A percentile compares a stretch with the other conserved stretches of the same genome.
Conservation (phyloP, 2,113 vertebrate species). For the Etia nguti region DNA sequence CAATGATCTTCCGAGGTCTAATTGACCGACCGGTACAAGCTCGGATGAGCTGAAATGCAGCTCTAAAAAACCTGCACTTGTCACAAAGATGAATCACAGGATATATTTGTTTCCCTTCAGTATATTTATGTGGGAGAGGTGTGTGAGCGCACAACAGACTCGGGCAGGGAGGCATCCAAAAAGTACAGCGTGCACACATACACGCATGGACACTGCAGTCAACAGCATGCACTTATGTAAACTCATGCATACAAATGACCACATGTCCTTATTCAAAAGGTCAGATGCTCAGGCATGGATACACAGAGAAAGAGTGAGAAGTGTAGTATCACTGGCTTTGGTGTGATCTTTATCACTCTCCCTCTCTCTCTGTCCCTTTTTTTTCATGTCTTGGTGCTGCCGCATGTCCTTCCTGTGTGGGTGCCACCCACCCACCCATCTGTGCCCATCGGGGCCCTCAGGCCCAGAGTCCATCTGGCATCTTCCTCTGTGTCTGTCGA, state of each 20-base stretch:
- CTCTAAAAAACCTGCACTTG: neutral
- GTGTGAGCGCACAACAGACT: neutral
- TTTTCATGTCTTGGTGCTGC: slow-evolving; percentile 8
- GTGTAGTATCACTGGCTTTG: slow-evolving; percentile 13
- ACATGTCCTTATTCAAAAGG: slow-evolving; percentile 2
- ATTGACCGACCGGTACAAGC: neutral
- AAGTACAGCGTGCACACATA: neutral
- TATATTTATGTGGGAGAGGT: neutral
- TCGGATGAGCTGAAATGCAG: neutral
- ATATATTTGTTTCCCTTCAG: neutral
- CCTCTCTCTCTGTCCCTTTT: neutral
- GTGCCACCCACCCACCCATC: slow-evolving; percentile 70
- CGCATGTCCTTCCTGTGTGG: slow-evolving; percentile 34
- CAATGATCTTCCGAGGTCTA: neutral
- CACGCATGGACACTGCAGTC: neutral
- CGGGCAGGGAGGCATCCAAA: neutral
- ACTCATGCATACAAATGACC: neutral
- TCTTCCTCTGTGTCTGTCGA: slow-evolving; percentile 66
- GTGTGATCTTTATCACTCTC: neutral
- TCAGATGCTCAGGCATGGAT: neutral
- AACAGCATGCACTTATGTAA: neutral
- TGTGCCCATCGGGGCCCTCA: slow-evolving; percentile 54
- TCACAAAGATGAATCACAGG: neutral
- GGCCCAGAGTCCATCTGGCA: slow-evolving; percentile 67
- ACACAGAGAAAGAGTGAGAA: neutral